Percentiles rank a stretch among this genome's conserved stretches.
Evolutionary conservation across 2,888 invertebrate species (phyloP).

Genomic region (Sphecodes monilicornis): DNA sequence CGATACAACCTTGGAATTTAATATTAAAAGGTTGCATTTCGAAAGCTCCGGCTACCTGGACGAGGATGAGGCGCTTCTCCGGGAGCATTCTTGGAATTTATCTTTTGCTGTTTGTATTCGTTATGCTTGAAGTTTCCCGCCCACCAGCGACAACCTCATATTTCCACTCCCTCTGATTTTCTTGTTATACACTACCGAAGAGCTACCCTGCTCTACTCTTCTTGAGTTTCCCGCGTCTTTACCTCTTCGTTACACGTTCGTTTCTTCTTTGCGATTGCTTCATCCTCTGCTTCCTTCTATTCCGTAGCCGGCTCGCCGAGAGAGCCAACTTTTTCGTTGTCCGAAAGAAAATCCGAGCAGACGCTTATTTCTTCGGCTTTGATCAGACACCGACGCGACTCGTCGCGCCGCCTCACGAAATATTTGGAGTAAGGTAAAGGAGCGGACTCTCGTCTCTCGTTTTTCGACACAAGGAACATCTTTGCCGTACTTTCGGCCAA

Average conservation of each 20-base stretch:
- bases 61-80: not conserved
- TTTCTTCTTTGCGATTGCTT: slow-evolving; percentile 53
- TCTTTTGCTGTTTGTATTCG: slow-evolving; percentile 70
- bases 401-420: slow-evolving; percentile 22
- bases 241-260: slow-evolving; percentile 59
- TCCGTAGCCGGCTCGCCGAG: not conserved
- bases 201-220: slow-evolving; percentile 17
- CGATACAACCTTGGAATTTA: slow-evolving; percentile 66
- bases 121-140: slow-evolving; percentile 61
- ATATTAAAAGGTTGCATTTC: slow-evolving; percentile 66
- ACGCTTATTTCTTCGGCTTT: slow-evolving; percentile 61
- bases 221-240: slow-evolving; percentile 35
- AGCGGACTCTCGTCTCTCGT: not conserved
- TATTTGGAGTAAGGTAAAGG: slow-evolving; percentile 53
- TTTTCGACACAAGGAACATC: slow-evolving; percentile 29
- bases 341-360: slow-evolving; percentile 49
- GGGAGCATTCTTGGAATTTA: slow-evolving; percentile 65
- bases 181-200: slow-evolving; percentile 51
- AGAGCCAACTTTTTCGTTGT: not conserved
- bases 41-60: slow-evolving; percentile 8
- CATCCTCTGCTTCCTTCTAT: not conserved
- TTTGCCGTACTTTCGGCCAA: slow-evolving; percentile 53
- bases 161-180: slow-evolving; percentile 47
- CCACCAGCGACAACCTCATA: slow-evolving; percentile 36
- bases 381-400: slow-evolving; percentile 58